phyloP scores from a whole-genome alignment of 2,797 vertebrate genomes.

The Acestrorhynchus altus region DNA sequence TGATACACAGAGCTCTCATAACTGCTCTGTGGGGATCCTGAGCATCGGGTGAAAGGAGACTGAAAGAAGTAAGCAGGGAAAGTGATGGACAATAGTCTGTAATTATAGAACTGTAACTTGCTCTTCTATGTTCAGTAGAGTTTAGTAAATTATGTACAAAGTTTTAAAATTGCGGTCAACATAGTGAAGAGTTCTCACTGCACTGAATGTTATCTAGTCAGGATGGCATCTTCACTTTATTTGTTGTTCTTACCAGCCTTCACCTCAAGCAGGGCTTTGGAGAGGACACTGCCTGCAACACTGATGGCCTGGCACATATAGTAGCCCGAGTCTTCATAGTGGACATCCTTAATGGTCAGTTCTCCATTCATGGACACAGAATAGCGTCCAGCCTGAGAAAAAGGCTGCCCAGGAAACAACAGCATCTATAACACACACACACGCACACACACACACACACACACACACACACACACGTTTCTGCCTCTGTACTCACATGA shows the following conservation, averaged over 20 bases:
- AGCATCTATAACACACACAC: conserved; percentile 79
- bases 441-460: not conserved
- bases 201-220: not conserved
- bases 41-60: too few species aligned
- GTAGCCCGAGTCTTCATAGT: conserved; percentile 85
- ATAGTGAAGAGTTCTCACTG: not conserved
- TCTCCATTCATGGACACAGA: conserved; percentile 89
- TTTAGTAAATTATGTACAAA: too few species aligned
- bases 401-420: conserved; percentile 90
- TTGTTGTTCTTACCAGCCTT: conserved; percentile 77
- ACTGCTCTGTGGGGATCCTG: too few species aligned
- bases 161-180: not conserved
- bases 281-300: conserved; percentile 90
- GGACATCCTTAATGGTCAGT: conserved; percentile 86
- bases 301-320: conserved; percentile 98
- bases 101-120: too few species aligned
- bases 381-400: conserved; percentile 80
- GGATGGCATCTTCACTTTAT: conserved; percentile 1
- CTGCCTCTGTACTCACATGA: too few species aligned
- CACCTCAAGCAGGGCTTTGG: conserved; percentile 89
- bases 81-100: too few species aligned
- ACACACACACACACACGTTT: too few species aligned
- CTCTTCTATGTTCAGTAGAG: too few species aligned
- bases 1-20: too few species aligned
- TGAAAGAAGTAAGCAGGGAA: too few species aligned